phyloP scores from a whole-genome alignment of 2,113 vertebrate genomes.

The Cavia porcellus region DNA sequence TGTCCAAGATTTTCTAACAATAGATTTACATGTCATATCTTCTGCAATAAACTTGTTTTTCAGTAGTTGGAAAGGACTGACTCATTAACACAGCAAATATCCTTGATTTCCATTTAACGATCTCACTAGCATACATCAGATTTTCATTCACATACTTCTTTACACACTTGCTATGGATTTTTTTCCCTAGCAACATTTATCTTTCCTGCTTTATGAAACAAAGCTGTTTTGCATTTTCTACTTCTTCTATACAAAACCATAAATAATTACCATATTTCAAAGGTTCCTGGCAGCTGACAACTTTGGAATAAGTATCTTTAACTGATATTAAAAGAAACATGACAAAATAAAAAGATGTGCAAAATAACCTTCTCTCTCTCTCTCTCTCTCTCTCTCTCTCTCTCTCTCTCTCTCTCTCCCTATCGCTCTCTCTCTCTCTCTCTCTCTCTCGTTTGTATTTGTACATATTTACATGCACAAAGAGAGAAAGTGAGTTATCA shows the following conservation, averaged over 20 bases:
- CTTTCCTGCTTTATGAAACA: slow-evolving; percentile 70
- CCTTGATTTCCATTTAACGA: not conserved
- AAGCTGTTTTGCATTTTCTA: slow-evolving; percentile 57
- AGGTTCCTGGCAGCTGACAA: slow-evolving; percentile 17
- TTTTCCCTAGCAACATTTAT: slow-evolving; percentile 58
- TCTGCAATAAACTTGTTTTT: slow-evolving; percentile 38
- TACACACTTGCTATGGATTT: slow-evolving; percentile 42
- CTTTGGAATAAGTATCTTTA: slow-evolving; percentile 56
- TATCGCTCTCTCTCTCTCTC: no score
- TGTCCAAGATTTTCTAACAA: not conserved
- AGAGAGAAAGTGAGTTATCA: not conserved
- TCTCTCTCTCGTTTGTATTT: not conserved
- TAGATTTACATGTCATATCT: not conserved
- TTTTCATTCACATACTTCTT: slow-evolving; percentile 43
- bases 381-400: not conserved
- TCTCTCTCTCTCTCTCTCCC: not conserved
- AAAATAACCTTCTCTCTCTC: not conserved
- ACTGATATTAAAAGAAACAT: slow-evolving; percentile 46
- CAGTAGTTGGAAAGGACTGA: not conserved
- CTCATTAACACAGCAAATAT: slow-evolving; percentile 41
- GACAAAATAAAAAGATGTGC: not conserved
- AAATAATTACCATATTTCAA: slow-evolving; percentile 60
- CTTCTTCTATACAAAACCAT: slow-evolving; percentile 39
- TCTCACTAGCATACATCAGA: not conserved
- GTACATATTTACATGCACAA: not conserved